phyloP scores from a whole-genome alignment of 2,113 vertebrate species.

The Deroptyus accipitrinus region DNA sequence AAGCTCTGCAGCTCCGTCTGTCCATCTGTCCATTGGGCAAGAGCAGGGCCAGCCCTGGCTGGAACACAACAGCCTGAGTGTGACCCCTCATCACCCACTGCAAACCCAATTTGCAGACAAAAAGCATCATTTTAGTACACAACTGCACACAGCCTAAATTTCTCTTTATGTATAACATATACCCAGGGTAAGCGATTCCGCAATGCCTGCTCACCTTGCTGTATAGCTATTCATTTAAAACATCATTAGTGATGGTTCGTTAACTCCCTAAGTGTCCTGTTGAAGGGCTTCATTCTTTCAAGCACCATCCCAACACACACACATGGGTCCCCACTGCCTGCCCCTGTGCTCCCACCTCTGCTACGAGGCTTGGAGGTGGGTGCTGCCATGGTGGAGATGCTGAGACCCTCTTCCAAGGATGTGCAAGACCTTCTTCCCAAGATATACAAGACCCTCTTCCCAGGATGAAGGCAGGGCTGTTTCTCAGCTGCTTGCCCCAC shows the following conservation, averaged over 20 bases:
- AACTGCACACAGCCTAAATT: rapidly evolving
- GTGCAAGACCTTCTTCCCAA: neutral
- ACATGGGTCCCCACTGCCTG: rapidly evolving
- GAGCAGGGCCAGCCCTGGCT: neutral
- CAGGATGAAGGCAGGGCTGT: neutral
- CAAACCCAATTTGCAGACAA: neutral
- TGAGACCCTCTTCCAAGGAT: neutral
- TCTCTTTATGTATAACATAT: neutral
- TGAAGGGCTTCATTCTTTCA: neutral
- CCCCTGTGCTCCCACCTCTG: neutral
- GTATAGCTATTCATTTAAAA: neutral
- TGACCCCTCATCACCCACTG: rapidly evolving
- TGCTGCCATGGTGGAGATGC: rapidly evolving
- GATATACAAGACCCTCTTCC: neutral
- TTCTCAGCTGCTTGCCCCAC: neutral
- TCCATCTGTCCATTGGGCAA: rapidly evolving
- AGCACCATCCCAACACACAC: neutral
- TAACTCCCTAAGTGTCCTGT: neutral
- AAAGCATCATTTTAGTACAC: neutral
- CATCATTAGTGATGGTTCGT: neutral
- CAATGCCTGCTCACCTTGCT: neutral
- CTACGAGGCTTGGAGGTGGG: rapidly evolving
- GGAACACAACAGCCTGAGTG: rapidly evolving
- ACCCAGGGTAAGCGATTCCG: neutral
- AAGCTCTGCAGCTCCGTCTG: neutral